Evolutionary conservation across 2,888 invertebrate species (phyloP), one percentile per base, ranked within the genome.

Genomic region (Ormyrus pomaceus): DNA sequence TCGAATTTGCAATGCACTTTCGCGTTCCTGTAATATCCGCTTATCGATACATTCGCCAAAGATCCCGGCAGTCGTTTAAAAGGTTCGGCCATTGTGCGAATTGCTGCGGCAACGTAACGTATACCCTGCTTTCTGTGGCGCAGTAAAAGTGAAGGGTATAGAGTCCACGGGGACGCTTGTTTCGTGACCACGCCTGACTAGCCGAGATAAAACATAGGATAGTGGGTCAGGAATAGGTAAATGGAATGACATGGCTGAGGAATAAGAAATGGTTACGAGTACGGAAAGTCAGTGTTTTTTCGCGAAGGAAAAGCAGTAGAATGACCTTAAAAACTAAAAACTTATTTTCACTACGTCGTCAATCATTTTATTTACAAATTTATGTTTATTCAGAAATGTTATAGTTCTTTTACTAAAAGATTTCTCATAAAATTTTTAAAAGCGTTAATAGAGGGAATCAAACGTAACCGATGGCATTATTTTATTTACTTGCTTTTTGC

Each of bases 111-210:
- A 45, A 48, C 51, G 7, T 45, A 51, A 10, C 45, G 13, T 50
- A 45, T 58, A 45, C 55, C 48, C n/a, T 64, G n/a, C 64, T 77
- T 70, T 77, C 69, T 9, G 45, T 61, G 51, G 9, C 45, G 48
- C 51, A 71, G 75, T 75, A 65, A 75, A 79, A 79, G 79, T 75
- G 61, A 79, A 65, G 55, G 75, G 65, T 13, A 59, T 19, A 53
- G 11, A 46, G 19, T 72, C 55, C 46, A 51, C 6, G 66, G 13
- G 19, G 13, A 70, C 58, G 34, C 75, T 65, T 53, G 70, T 66
- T 79, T 75, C 50, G 46, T 64, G 59, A 61, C 69, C 66, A 75
- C 65, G 66, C 70, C 65, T 75, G 53, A 7, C 69, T 66, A 59
- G 7, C 62, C 45, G 34, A 70, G 70, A 75, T 79, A 79, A 65